Conservation (phyloP, 2,113 vertebrate genomes). For the Caranx ignobilis region DNA sequence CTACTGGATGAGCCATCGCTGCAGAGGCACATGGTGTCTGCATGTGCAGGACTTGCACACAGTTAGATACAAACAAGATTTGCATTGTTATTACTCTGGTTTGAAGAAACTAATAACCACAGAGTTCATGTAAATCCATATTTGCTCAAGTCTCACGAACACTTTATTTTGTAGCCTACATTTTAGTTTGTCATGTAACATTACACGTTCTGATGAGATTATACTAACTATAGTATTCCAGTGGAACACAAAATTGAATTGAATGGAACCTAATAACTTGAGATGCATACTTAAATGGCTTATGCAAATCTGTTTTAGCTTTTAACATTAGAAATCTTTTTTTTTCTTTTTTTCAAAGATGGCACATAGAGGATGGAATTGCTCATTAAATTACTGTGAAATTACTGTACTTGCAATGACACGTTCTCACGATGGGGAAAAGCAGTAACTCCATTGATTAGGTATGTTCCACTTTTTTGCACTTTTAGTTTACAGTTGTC, state of each 20-base stretch:
- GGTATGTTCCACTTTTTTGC: background rate
- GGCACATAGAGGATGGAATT: conserved; percentile 32
- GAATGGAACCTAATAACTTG: conserved; percentile 58
- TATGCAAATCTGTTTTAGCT: conserved; percentile 61
- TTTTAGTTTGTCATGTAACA: conserved; percentile 28
- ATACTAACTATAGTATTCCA: conserved; percentile 34
- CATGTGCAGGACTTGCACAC: background rate
- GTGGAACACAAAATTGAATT: conserved; percentile 32
- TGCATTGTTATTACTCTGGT: conserved; percentile 13
- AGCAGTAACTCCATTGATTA: background rate
- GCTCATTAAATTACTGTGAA: conserved; percentile 58
- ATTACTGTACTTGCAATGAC: conserved; percentile 47
- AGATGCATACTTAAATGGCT: conserved; percentile 54
- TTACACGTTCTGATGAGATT: conserved; percentile 53
- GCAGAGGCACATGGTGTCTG: conserved; percentile 4
- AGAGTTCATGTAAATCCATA: conserved; percentile 19
- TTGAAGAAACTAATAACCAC: background rate
- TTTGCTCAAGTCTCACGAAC: background rate
- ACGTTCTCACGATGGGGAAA: conserved; percentile 6
- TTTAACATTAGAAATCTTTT: conserved; percentile 38
- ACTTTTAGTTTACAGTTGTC: background rate
- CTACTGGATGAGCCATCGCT: background rate
- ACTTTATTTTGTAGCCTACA: conserved; percentile 4
- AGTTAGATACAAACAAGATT: background rate
- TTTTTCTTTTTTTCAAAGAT: conserved; percentile 26